These are phyloP conservation scores for Platyura marginata DNA, from an alignment of 1,140 invertebrate genomes.

Conservation along the genomic window DNA sequence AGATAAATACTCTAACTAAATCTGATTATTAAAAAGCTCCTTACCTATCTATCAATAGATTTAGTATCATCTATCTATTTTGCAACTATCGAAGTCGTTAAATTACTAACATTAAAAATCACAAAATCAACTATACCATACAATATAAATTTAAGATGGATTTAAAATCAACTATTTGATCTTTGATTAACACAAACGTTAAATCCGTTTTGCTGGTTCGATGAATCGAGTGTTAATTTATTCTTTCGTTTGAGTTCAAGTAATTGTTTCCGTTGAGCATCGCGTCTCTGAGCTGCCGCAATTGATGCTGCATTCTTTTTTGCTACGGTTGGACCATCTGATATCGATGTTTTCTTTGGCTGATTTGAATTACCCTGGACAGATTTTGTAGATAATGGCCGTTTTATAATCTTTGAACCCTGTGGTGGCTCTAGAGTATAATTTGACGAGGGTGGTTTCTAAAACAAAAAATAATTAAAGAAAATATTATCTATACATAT, in stretches of 20 bases:
- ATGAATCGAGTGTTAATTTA: slow-evolving; percentile 29
- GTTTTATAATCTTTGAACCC: slow-evolving; percentile 10
- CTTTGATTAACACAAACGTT: too few species aligned
- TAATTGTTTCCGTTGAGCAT: slow-evolving; percentile 60
- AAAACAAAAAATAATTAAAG: slow-evolving; percentile 9
- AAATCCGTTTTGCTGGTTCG: too few species aligned
- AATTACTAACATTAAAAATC: too few species aligned
- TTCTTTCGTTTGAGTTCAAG: slow-evolving; percentile 51
- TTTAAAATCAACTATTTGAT: too few species aligned
- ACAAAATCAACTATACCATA: too few species aligned
- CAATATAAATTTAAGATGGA: too few species aligned
- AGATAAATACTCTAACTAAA: too few species aligned
- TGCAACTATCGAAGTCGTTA: too few species aligned
- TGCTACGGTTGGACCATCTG: slow-evolving; percentile 13
- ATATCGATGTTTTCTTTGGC: slow-evolving; percentile 20
- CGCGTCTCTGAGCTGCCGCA: slow-evolving; percentile 38
- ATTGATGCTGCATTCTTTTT: slow-evolving; percentile 27
- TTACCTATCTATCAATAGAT: too few species aligned
- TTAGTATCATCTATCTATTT: too few species aligned
- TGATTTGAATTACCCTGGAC: slow-evolving; percentile 18
- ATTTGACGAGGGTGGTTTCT: slow-evolving; percentile 7
- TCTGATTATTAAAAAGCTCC: too few species aligned
- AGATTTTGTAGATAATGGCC: slow-evolving; percentile 5
- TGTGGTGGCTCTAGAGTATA: slow-evolving; percentile 7
- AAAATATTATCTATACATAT: too few species aligned